These are phyloP conservation scores for Sminthurides bifidus DNA, from an alignment of 1,140 invertebrate species.

Conservation along the genomic window DNA sequence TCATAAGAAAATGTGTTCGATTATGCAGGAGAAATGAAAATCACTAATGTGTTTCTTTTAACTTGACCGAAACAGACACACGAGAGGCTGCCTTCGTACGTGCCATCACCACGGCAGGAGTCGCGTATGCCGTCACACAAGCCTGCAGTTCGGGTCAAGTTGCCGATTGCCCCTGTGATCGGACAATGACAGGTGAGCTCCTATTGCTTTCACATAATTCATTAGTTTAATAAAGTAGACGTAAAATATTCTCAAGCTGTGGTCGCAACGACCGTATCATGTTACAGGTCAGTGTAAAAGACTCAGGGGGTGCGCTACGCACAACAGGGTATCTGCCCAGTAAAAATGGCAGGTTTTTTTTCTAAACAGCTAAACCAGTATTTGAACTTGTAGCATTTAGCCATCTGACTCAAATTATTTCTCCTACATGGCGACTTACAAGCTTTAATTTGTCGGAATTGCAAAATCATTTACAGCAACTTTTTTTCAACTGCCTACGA, in stretches of 20 bases:
- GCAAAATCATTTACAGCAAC: too few relatives aligned
- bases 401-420: too few relatives aligned
- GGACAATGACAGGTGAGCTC: constrained; percentile 35
- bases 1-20: too few relatives aligned
- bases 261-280: background rate
- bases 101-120: constrained; percentile 82
- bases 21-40: too few relatives aligned
- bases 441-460: background rate
- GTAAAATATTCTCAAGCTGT: background rate
- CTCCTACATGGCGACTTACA: too few relatives aligned
- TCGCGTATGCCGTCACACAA: constrained; percentile 74
- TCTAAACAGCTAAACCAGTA: too few relatives aligned
- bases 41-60: too few relatives aligned
- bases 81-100: constrained; percentile 86
- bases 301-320: background rate
- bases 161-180: constrained; percentile 77
- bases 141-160: constrained; percentile 77
- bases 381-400: too few relatives aligned
- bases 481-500: background rate
- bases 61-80: constrained; percentile 55
- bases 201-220: background rate
- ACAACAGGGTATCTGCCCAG: too few relatives aligned
- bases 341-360: too few relatives aligned
- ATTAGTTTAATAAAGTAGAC: background rate
- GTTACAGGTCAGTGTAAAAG: background rate